A percentile compares a stretch with the other conserved stretches of the same genome.
These are phyloP conservation scores for Dasypogon diadema DNA, from an alignment of 2,888 invertebrate genomes.

Conservation along the genomic window DNA sequence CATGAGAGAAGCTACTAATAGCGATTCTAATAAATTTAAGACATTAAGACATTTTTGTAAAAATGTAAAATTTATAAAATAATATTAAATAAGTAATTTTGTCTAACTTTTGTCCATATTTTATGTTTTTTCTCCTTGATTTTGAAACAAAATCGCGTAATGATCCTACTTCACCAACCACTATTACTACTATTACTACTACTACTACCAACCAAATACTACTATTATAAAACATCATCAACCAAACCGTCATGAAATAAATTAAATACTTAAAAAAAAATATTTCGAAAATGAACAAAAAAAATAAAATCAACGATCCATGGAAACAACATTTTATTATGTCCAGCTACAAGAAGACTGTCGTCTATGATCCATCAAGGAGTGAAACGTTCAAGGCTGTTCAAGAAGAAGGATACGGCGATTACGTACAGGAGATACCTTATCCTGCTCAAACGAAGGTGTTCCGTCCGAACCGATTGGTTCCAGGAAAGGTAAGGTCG, in stretches of 20 bases:
- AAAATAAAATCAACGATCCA: slow-evolving; percentile 47
- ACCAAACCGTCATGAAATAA: slow-evolving; percentile 18
- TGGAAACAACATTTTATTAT: slow-evolving; percentile 6
- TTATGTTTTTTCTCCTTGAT: slow-evolving; percentile 63
- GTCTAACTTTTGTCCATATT: slow-evolving; percentile 69
- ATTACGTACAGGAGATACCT: slow-evolving; percentile 77
- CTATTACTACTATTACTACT: slow-evolving; percentile 32
- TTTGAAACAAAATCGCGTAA: slow-evolving; percentile 59
- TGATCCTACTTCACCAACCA: slow-evolving; percentile 43
- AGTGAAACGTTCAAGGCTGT: slow-evolving; percentile 90
- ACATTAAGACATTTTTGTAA: slow-evolving; percentile 25
- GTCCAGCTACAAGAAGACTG: slow-evolving; percentile 75
- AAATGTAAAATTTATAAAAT: slow-evolving; percentile 54
- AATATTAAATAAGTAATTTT: slow-evolving; percentile 59
- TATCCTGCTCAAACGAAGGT: slow-evolving; percentile 81
- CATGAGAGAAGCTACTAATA: not conserved
- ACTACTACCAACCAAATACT: slow-evolving; percentile 39
- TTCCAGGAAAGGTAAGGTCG: slow-evolving; percentile 72
- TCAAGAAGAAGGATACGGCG: slow-evolving; percentile 80
- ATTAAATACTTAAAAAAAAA: slow-evolving; percentile 23
- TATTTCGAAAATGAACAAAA: slow-evolving; percentile 61
- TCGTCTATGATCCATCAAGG: slow-evolving; percentile 87
- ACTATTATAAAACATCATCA: slow-evolving; percentile 52
- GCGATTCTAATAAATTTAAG: slow-evolving; percentile 14
- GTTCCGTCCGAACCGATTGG: slow-evolving; percentile 73